Evolutionary conservation across 2,113 vertebrate species (phyloP), one percentile per base, ranked within the genome.

Genomic region (Heterotis niloticus): DNA sequence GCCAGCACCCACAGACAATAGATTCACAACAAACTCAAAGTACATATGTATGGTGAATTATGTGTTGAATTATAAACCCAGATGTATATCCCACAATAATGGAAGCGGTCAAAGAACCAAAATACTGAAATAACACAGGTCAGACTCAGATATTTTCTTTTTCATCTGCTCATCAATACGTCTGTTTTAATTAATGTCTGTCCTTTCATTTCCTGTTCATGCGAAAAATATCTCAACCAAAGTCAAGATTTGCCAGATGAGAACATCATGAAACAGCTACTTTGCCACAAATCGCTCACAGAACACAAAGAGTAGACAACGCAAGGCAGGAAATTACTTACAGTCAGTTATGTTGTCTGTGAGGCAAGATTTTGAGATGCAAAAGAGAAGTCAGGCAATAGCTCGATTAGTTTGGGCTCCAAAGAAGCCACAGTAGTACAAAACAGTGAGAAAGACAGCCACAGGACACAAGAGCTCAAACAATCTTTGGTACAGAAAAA

Each of bases 401-500:
- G 28, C 20, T 75, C 26, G 5, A 17, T 76, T 76, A 76, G 62
- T 65, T 51, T 4, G 51, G 75, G 20, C 64, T 11, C 5, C 10
- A 34, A 18, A 71, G 18, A n/a, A 29, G n/a, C 4, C 9, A 3
- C 18, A 29, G n/a, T n/a, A n/a, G n/a, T n/a, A 51, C 69, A 59
- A 59, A 59, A 59, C 57, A 12, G 9, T n/a, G 10, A n/a, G 34
- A 52, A 29, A 20, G 12, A 13, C 28, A 18, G 16, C 18, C 69
- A 71, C 29, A 71, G 10, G 12, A 29, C 44, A 34, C 20, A 20
- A 20, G 4, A 10, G 60, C 60, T 62, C 2, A 44, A 44, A 60
- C 64, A 56, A 29, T 92, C 91, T 91, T 88, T 92, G 34, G 34
- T 4, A 62, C 1, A 11, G 13, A 59, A 18, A 62, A 62, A 62